Evolutionary conservation across 2,113 vertebrate genomes (phyloP), one percentile per base, ranked within the genome.

Genomic region (Desmodus rotundus): DNA sequence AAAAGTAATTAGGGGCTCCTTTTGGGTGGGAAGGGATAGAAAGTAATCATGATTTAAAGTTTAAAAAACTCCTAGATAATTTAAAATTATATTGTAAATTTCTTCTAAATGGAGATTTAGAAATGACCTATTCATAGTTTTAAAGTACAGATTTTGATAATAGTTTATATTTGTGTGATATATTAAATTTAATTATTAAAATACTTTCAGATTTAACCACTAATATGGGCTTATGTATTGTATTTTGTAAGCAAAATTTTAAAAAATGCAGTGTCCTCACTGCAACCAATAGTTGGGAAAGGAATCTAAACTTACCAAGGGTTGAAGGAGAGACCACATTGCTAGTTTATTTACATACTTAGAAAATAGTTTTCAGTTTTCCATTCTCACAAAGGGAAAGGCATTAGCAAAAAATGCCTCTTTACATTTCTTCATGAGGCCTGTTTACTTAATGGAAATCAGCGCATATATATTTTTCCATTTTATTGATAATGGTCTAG

Each of bases 391-490:
- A 63, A 94, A 76, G 20, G 20, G 43, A 95, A 97, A 86, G 28
- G 20, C 63, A 89, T 95, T 91, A 93, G n/a, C 54, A 88, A 93
- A 95, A 95, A 77, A 81, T 56, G 38, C 67, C 43, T 33, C 36
- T 87, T 91, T 83, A 26, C 78, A 72, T 97, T 91, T 58, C 82
- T 95, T 93, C 83, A 68, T 73, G 45, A 93, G 33, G 26, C n/a
- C 89, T 94, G 78, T 95, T 97, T 97, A 91, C 65, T 95, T 97
- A 95, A 93, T 90, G 96, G 22, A 84, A 96, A 87, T 96, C 63
- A 95, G 84, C 89, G 56, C 67, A 94, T 80, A 92, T 87, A 52
- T 68, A 3, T 28, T 89, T 93, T 96, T 58, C 43, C 63, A 63
- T 78, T 96, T 96, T 93, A 87, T 92, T 87, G 38, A 91, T 94